Percentiles rank a stretch among this genome's conserved stretches.
Evolutionary conservation across 2,797 vertebrate genomes (phyloP).

Genomic region (Siniperca obscura): DNA sequence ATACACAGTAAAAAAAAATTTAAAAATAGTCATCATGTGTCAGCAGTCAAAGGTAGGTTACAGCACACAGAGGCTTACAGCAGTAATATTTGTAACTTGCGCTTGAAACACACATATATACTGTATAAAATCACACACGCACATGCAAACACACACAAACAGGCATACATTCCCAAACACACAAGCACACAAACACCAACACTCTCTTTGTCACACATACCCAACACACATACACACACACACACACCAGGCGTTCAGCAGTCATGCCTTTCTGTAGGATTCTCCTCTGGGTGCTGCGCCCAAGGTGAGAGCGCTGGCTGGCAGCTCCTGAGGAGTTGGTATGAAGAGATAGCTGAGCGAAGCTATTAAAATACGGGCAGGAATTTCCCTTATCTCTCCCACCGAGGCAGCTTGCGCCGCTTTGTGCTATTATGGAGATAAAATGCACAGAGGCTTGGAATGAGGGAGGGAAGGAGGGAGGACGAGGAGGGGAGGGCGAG

Average conservation of each 20-base stretch:
- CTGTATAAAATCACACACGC: conserved; percentile 1
- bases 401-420: conserved; percentile 83
- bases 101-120: conserved; percentile 26
- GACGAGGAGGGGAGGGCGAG: conserved; percentile 67
- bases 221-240: conserved; percentile 35
- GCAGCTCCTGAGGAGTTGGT: conserved; percentile 88
- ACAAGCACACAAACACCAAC: conserved; percentile 25
- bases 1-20: background rate
- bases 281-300: conserved; percentile 86
- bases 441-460: conserved; percentile 85
- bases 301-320: conserved; percentile 87
- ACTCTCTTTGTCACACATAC: conserved; percentile 29
- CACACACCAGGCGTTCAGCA: conserved; percentile 58
- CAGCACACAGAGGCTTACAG: background rate
- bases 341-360: conserved; percentile 87
- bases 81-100: conserved; percentile 6
- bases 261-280: conserved; percentile 83
- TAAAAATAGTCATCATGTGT: conserved; percentile 2
- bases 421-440: conserved; percentile 92
- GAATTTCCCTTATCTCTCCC: conserved; percentile 85
- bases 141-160: background rate
- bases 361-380: conserved; percentile 92
- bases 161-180: conserved; percentile 47
- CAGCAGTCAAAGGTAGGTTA: background rate
- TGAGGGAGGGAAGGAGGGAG: conserved; percentile 75